Evolutionary conservation across 1,140 invertebrate genomes (phyloP), one percentile per base, ranked within the genome.

Genomic region (Apis dorsata): DNA sequence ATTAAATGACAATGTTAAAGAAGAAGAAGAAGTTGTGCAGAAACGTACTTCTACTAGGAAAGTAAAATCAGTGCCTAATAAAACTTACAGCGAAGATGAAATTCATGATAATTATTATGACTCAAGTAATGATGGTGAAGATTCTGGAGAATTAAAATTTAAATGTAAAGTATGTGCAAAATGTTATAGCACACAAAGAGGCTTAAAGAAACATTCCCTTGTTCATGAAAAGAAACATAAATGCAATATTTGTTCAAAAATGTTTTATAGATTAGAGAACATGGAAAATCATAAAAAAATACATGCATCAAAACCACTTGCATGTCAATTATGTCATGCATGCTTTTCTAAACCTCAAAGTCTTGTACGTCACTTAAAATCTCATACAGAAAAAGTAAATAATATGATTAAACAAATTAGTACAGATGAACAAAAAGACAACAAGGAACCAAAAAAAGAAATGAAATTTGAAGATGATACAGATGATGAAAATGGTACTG

Each of bases 141-240:
- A 90, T 72, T 76, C 77, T 2, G 87, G 91, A 34, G 90, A 90
- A 34, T 90, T 83, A 9, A 91, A 92, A 69, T 94, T 92, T 62
- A 90, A 92, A 24, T 94, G 93, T 55, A 90, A 92, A n/a, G 62
- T 91, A 5, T 94, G 93, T 63, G 90, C 87, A 0, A 94, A 93
- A 63, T 82, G 83, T 17, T 93, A 93, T 17, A 87, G 87, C 7
- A 92, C 92, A 0, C 90, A 92, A n/a, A 93, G 93, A 62, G 92
- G 92, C 12, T 77, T 93, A 10, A 94, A 93, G 73, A 94, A 94
- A 76, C 93, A 94, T 82, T 89, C 90, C 5, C 77, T 90, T 49
- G 90, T 91, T 15, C 93, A 94, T 51, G 92, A 92, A 21, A 94
- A 93, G 13, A 92, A 93, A 28, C 85, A 92, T 71, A 91, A 89